phyloP scores from a whole-genome alignment of 2,113 vertebrate species.

The Psittacula cyanocephala region DNA sequence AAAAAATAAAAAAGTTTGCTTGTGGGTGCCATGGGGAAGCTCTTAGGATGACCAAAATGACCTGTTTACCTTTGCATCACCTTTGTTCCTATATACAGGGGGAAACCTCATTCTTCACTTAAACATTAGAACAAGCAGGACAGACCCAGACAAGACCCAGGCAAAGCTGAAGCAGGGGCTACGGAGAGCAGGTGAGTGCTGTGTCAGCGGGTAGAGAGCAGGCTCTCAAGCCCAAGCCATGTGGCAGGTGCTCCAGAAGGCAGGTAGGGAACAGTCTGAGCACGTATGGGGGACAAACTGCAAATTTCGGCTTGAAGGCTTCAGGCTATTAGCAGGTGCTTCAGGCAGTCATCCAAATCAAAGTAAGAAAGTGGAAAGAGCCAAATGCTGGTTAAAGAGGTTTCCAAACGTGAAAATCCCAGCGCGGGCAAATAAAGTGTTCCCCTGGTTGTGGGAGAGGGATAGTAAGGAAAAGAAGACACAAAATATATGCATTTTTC shows the following conservation, averaged over 20 bases:
- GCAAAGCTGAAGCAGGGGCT: not conserved
- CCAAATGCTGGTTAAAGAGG: slow-evolving; percentile 69
- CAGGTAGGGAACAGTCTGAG: slow-evolving; percentile 58
- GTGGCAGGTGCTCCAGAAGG: slow-evolving; percentile 70
- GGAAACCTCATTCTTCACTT: not conserved
- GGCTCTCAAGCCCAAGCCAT: slow-evolving; percentile 6
- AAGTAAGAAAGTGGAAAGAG: slow-evolving; percentile 58
- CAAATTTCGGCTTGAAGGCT: slow-evolving; percentile 39
- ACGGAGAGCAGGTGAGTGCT: not conserved
- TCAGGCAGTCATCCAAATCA: slow-evolving; percentile 63
- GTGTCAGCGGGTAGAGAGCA: not conserved
- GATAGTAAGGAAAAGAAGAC: not conserved
- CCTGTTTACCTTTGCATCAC: not conserved
- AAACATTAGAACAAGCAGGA: not conserved
- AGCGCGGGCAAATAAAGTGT: not conserved
- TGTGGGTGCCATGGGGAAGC: rapidly evolving
- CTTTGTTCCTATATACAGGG: not conserved
- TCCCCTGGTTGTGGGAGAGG: not conserved
- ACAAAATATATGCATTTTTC: not conserved
- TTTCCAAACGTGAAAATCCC: slow-evolving; percentile 32
- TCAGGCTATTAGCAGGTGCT: slow-evolving; percentile 69
- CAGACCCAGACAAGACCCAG: too few species aligned
- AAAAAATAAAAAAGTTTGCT: not conserved
- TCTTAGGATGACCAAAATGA: not conserved
- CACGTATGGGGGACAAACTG: slow-evolving; percentile 29